phyloP scores from a whole-genome alignment of 1,140 invertebrate genomes.

The Leptestheria dahalacensis region DNA sequence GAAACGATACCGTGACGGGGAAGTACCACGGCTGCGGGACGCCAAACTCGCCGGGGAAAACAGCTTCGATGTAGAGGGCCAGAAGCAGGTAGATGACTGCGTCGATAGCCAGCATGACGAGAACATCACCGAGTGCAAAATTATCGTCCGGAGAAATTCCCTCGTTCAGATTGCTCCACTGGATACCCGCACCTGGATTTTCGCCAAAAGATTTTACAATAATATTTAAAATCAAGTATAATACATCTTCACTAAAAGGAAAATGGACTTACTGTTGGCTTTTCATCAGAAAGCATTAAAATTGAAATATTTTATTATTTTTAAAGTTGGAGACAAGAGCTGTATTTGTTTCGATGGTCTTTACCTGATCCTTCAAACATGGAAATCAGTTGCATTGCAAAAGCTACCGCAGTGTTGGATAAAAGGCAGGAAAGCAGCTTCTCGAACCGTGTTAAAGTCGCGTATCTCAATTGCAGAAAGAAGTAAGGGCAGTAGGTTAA shows the following conservation, averaged over 20 bases:
- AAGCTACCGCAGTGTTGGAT: slow-evolving; percentile 59
- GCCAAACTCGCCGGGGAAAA: slow-evolving; percentile 52
- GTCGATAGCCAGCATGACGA: slow-evolving; percentile 48
- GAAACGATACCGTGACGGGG: slow-evolving; percentile 38
- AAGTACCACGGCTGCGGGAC: slow-evolving; percentile 58
- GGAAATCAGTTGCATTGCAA: slow-evolving; percentile 47
- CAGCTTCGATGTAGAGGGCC: slow-evolving; percentile 49
- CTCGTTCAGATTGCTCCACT: slow-evolving; percentile 54
- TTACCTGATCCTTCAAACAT: slow-evolving; percentile 46
- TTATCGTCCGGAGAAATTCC: slow-evolving; percentile 52
- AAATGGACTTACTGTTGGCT: too few species aligned
- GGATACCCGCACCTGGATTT: slow-evolving; percentile 40
- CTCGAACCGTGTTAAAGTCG: slow-evolving; percentile 27
- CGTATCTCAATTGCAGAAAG: slow-evolving; percentile 43
- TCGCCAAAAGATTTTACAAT: slow-evolving; percentile 10
- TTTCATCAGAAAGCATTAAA: too few species aligned
- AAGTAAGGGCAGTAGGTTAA: slow-evolving; percentile 51
- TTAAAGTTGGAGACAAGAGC: too few species aligned
- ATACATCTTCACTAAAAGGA: slow-evolving; percentile 6
- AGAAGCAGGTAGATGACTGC: slow-evolving; percentile 45
- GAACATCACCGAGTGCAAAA: slow-evolving; percentile 45
- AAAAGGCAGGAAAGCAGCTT: slow-evolving; percentile 45
- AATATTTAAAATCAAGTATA: slow-evolving; percentile 28
- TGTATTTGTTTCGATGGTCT: too few species aligned
- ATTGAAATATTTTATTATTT: too few species aligned